Evolutionary conservation across 2,888 invertebrate genomes (phyloP).

Genomic region (Cantharis lateralis): DNA sequence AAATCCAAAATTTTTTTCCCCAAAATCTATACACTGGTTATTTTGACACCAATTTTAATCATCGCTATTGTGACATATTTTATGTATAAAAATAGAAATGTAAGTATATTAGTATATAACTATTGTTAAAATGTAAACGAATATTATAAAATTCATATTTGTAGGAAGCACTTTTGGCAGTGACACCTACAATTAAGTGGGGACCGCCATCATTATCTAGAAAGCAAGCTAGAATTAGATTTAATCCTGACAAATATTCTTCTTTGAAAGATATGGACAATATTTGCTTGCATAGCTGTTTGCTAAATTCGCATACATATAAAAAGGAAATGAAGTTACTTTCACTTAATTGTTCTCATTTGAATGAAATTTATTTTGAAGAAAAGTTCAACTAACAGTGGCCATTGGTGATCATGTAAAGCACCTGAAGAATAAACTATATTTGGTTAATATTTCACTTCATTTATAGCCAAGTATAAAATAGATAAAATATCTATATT

Average conservation of each 20-base stretch:
- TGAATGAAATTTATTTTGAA: background rate
- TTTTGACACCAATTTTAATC: background rate
- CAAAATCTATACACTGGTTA: background rate
- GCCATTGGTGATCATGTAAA: too few relatives aligned
- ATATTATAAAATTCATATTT: background rate
- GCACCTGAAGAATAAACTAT: too few relatives aligned
- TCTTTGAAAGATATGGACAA: background rate
- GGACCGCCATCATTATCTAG: background rate
- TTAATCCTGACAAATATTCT: background rate
- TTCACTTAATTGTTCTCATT: background rate
- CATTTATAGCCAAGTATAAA: too few relatives aligned
- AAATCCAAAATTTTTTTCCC: background rate
- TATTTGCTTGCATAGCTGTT: background rate
- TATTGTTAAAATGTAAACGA: background rate
- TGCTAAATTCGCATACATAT: background rate
- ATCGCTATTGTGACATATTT: background rate
- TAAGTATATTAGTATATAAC: background rate
- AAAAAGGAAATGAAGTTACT: background rate
- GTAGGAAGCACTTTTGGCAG: background rate
- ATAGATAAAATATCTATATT: too few relatives aligned
- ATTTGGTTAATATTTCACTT: too few relatives aligned
- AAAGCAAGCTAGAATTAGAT: background rate
- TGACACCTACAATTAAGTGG: background rate
- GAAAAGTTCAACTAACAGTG: background rate
- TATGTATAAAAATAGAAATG: background rate